These are phyloP conservation scores for Buteo buteo DNA, from an alignment of 2,113 vertebrate genomes.

Conservation along the genomic window DNA sequence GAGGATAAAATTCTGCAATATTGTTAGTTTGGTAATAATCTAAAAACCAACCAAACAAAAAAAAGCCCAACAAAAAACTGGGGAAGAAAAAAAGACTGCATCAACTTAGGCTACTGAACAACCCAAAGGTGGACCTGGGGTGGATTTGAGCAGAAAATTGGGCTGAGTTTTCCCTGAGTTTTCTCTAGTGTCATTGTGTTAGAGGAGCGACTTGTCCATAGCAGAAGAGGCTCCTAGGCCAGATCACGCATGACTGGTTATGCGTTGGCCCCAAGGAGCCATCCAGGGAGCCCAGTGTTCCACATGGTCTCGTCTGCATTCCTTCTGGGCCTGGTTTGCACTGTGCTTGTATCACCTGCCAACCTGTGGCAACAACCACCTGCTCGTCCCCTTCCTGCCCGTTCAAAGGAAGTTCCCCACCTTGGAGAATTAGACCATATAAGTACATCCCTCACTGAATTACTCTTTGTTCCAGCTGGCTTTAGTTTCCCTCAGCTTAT, in stretches of 20 bases:
- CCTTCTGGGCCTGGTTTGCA: neutral
- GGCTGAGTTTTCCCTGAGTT: neutral
- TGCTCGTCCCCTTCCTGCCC: neutral
- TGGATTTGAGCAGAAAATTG: neutral
- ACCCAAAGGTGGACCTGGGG: neutral
- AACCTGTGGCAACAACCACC: neutral
- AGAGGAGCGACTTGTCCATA: neutral
- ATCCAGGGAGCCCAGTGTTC: neutral
- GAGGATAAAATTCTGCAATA: neutral
- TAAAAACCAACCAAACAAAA: neutral
- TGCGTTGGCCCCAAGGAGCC: neutral
- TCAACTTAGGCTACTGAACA: neutral
- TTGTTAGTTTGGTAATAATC: neutral
- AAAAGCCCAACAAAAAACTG: neutral
- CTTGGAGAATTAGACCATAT: neutral
- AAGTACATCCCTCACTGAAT: neutral
- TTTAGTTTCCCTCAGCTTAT: neutral
- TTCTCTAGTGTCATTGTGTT: neutral
- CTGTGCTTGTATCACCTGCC: neutral
- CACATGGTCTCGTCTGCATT: fast-evolving
- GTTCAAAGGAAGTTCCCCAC: neutral
- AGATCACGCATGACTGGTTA: neutral
- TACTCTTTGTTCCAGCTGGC: neutral
- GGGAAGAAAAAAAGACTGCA: neutral
- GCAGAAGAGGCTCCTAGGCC: neutral